Percentiles rank a stretch among this genome's conserved stretches.
These are phyloP conservation scores for Daptonema setosum DNA, from an alignment of 2,888 invertebrate species.

Conservation along the genomic window DNA sequence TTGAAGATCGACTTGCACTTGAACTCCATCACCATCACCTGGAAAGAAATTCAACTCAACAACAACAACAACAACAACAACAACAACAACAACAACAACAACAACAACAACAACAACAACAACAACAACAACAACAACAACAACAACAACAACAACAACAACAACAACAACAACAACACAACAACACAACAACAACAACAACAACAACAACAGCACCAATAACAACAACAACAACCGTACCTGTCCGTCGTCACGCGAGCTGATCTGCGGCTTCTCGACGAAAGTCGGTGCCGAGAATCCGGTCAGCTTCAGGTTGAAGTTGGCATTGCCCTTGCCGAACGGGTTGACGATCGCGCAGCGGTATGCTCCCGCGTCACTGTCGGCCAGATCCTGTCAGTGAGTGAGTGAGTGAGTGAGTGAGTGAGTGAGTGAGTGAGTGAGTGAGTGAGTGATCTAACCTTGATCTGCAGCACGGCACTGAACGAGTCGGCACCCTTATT, in stretches of 20 bases:
- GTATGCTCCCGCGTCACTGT: conserved; percentile 27
- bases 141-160: too few species aligned
- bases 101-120: too few species aligned
- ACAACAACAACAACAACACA: too few species aligned
- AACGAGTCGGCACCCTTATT: conserved; percentile 23
- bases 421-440: too few species aligned
- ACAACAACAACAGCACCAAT: too few species aligned
- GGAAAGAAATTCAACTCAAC: too few species aligned
- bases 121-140: too few species aligned
- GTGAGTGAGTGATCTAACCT: too few species aligned
- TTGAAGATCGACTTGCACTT: conserved; percentile 70
- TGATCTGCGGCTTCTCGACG: conserved; percentile 92
- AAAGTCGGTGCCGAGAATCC: conserved; percentile 50
- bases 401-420: too few species aligned
- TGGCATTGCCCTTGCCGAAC: conserved; percentile 28
- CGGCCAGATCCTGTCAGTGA: conserved; percentile 24
- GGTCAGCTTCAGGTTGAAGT: conserved; percentile 28
- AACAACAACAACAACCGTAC: conserved; percentile 90
- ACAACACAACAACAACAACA: too few species aligned
- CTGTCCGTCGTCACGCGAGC: conserved; percentile 89
- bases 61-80: too few species aligned
- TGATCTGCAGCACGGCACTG: conserved; percentile 26
- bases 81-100: too few species aligned
- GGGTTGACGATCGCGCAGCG: conserved; percentile 28
- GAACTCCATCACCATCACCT: conserved; percentile 89